Evolutionary conservation across 2,888 invertebrate species (phyloP), one percentile per base, ranked within the genome.

Genomic region (Pinctada fucata): DNA sequence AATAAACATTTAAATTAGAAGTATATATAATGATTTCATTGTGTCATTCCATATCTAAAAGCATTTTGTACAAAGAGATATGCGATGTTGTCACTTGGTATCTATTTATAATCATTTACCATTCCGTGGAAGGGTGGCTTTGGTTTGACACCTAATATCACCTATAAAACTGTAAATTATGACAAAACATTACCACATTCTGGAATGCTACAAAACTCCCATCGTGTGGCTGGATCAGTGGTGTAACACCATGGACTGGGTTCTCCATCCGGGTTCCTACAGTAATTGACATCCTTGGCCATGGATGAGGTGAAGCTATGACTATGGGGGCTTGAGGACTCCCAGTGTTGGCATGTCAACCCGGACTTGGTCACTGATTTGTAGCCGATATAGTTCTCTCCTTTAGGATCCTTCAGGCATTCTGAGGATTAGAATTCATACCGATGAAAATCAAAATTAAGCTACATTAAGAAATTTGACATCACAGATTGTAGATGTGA

Each of bases 191-290:
- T 58, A 75, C 75, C 67, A 52, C 75, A 75, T 48, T 66, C 31
- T 6, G 75, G 68, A n/a, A 75, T 75, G 13, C 68, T 58, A 47
- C 75, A 75, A 6, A 51, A 68, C 10, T 75, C 75, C 67, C 52
- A 75, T 4, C 58, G 51, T 10, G n/a, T 66, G 13, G 31, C 50
- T 52, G 51, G 49, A 13, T 75, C 58, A 52, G 68, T 75, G 13
- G 75, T 72, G n/a, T 72, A 72, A 63, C 72, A 72, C 72, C 72
- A 64, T 3, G 72, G 72, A 10, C 10, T 63, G n/a, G 72, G 72
- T 47, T 72, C 72, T 45, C 63, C 63, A 48, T 72, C 72, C 3
- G 72, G 72, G 63, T 72, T 72, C n/a, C 72, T 52, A n/a, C 72
- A 72, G 48, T 72, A 72, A n/a, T 72, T 72, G 10, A 47, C 72